Evolutionary conservation across 2,113 vertebrate genomes (phyloP), one percentile per base, ranked within the genome.

Genomic region (Mormyrus iriodes): DNA sequence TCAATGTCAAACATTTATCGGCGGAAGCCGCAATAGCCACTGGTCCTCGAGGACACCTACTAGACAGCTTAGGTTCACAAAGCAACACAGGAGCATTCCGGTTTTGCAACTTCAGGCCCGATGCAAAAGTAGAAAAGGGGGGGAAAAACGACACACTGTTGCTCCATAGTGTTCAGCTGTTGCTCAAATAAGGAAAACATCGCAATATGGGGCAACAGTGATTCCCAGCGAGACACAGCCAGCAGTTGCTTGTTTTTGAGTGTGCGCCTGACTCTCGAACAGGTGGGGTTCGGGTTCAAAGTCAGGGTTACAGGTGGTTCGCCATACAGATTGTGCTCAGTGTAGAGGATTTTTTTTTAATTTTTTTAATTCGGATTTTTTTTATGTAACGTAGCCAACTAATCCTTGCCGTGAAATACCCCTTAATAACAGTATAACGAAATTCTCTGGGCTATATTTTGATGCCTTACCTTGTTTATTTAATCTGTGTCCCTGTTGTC

Each of bases 21-120:
- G 13, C 65, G 65, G 31, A 73, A 73, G 13, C 55, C 13, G 12
- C 10, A 19, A 46, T 39, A 82, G 44, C 39, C 82, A 46, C 82
- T 44, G 39, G 15, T 82, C 7, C 44, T 24, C 39, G 7, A 82
- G 39, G 76, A 82, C 76, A 44, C 15, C 19, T 44, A 44, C 39
- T 84, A 48, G 82, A 84, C 44, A 24, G 82, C 44, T 0, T n/a
- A 24, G 46, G 48, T 84, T 86, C 13, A 86, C 84, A 52, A 86
- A 51, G n/a, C 85, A 35, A 35, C 85, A 55, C 10, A 27, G 46
- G 61, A n/a, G 27, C 44, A 69, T 69, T 88, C 42, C 61, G 58
- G 87, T 88, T 88, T 73, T 73, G 87, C 87, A 88, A 88, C 87
- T 69, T 73, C 44, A 44, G 61, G 48, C 42, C n/a, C n/a, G 46